These are phyloP conservation scores for Apodemia hepburni DNA, from an alignment of 2,888 invertebrate species.

Conservation along the genomic window DNA sequence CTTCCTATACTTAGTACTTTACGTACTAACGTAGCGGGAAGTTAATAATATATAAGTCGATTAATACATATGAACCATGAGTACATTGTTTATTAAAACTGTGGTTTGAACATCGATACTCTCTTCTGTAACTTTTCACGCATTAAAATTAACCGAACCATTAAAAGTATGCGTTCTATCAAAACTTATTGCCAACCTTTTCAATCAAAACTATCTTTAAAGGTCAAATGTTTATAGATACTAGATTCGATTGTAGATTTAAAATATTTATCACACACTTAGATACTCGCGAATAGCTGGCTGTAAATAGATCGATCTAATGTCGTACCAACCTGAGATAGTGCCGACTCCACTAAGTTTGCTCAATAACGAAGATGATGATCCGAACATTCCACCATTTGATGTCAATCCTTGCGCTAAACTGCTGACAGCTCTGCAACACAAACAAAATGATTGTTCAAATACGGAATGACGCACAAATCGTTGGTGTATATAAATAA, in stretches of 20 bases:
- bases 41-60: too few species aligned
- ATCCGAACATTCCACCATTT: conserved; percentile 86
- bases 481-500: conserved; percentile 17
- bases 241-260: neutral
- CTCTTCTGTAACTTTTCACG: too few species aligned
- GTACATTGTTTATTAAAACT: too few species aligned
- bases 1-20: too few species aligned
- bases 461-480: conserved; percentile 27
- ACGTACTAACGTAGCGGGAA: too few species aligned
- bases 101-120: too few species aligned
- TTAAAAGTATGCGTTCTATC: neutral
- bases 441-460: conserved; percentile 40
- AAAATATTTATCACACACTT: neutral
- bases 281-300: conserved; percentile 24
- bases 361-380: conserved; percentile 83
- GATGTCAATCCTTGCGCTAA: conserved; percentile 81
- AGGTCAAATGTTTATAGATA: neutral
- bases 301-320: conserved; percentile 32
- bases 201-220: neutral
- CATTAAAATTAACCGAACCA: too few species aligned
- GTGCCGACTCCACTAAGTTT: conserved; percentile 74
- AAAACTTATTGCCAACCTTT: neutral
- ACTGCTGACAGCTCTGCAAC: conserved; percentile 76
- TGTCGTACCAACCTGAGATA: conserved; percentile 68
- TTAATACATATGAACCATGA: too few species aligned